Percentiles rank a stretch among this genome's conserved stretches.
These are phyloP conservation scores for Brachirus orientalis DNA, from an alignment of 2,113 vertebrate genomes.

Conservation along the genomic window DNA sequence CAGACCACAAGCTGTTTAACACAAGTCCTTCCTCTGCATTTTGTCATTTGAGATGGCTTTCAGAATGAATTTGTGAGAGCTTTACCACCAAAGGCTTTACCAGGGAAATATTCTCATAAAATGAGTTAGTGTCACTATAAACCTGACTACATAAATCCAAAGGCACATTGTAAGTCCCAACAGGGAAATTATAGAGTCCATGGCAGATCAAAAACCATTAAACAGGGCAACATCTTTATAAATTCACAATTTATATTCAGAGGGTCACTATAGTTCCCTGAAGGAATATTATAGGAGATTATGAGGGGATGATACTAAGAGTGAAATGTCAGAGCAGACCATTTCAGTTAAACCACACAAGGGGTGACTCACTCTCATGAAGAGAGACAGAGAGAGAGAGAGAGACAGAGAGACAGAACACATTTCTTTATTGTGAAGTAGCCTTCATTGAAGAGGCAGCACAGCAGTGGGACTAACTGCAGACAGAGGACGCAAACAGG, in stretches of 20 bases:
- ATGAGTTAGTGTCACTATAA: conserved; percentile 6
- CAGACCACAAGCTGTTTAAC: too few species aligned
- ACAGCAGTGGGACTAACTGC: conserved; percentile 11
- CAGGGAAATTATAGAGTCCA: too few species aligned
- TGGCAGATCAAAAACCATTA: not conserved
- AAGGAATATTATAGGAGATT: conserved; percentile 15
- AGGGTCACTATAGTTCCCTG: not conserved
- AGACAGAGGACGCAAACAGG: conserved; percentile 31
- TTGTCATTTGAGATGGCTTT: too few species aligned
- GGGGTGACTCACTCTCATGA: conserved; percentile 45
- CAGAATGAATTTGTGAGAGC: too few species aligned
- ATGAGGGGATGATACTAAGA: not conserved
- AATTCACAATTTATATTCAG: conserved; percentile 10
- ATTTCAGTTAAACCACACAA: not conserved
- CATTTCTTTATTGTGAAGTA: conserved; percentile 38
- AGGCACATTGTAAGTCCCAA: too few species aligned
- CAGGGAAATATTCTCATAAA: too few species aligned
- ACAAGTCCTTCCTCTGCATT: too few species aligned
- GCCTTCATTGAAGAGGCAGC: conserved; percentile 29
- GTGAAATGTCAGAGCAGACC: not conserved
- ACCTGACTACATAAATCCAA: not conserved
- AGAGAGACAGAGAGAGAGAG: not conserved
- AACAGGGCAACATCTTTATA: conserved; percentile 7
- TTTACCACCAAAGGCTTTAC: too few species aligned
- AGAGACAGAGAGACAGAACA: conserved; percentile 15